Percentiles rank a stretch among this genome's conserved stretches.
Evolutionary conservation across 1,140 invertebrate species (phyloP).

Genomic region (Phthorimaea operculella): DNA sequence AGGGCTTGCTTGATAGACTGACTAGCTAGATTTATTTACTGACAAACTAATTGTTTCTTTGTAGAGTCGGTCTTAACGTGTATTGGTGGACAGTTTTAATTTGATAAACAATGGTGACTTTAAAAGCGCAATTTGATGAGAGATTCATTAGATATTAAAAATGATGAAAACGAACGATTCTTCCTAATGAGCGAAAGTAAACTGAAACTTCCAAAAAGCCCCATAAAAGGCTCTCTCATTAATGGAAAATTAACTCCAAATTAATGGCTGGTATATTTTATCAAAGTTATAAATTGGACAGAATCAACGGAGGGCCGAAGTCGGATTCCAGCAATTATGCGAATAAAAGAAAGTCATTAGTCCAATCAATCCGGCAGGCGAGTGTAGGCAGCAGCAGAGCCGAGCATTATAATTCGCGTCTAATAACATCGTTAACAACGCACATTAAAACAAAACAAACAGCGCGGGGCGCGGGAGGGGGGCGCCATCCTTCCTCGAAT

Average conservation of each 20-base stretch:
- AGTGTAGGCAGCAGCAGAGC: constrained; percentile 23
- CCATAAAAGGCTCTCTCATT: constrained; percentile 11
- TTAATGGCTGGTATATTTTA: constrained; percentile 30
- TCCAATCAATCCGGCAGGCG: constrained; percentile 45
- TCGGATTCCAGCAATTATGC: constrained; percentile 53
- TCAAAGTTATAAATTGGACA: constrained; percentile 41
- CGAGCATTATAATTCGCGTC: constrained; percentile 56
- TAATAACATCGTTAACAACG: constrained; percentile 67
- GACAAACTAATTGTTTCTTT: too few relatives aligned
- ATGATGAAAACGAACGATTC: not conserved
- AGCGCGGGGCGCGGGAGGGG: constrained; percentile 35
- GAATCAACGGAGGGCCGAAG: constrained; percentile 38
- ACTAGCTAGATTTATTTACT: too few relatives aligned
- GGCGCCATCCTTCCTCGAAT: constrained; percentile 66
- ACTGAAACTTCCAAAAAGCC: constrained; percentile 2
- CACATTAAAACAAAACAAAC: constrained; percentile 67
- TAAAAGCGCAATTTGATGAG: too few relatives aligned
- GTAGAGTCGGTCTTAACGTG: too few relatives aligned
- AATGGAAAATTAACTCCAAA: constrained; percentile 21
- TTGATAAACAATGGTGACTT: too few relatives aligned
- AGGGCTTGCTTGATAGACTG: too few relatives aligned
- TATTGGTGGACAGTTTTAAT: too few relatives aligned
- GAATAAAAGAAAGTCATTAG: constrained; percentile 57
- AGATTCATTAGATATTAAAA: too few relatives aligned
- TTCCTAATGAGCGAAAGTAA: not conserved